Evolutionary conservation across 2,113 vertebrate species (phyloP).

Genomic region (Gymnarchus niloticus): DNA sequence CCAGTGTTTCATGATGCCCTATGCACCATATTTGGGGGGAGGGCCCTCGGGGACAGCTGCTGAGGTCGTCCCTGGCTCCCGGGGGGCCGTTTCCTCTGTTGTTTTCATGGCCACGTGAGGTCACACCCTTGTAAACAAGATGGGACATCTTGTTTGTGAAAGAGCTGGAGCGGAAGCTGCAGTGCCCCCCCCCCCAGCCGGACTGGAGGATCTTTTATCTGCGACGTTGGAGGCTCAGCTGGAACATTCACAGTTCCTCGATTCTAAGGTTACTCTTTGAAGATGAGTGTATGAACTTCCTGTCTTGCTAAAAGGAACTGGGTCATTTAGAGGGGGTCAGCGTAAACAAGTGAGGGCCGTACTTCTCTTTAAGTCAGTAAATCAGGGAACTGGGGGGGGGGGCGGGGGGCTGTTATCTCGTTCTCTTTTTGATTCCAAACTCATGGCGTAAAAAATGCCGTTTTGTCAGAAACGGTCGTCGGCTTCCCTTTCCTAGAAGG

Average conservation of each 20-base stretch:
- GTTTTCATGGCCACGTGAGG: background rate
- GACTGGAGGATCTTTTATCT: background rate
- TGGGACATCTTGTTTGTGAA: background rate
- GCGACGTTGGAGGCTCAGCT: background rate
- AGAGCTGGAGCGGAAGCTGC: background rate
- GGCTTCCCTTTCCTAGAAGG: background rate
- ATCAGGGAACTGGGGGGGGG: background rate
- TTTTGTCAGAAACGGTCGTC: background rate
- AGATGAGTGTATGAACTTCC: background rate
- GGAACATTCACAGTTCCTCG: background rate
- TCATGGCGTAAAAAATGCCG: background rate
- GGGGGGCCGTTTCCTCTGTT: background rate
- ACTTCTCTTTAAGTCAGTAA: background rate
- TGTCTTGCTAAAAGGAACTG: background rate
- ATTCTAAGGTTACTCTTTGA: background rate
- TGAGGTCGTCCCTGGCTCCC: background rate
- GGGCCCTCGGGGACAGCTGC: background rate
- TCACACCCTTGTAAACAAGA: constrained; percentile 26
- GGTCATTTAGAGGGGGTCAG: background rate
- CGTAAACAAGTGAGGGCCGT: background rate
- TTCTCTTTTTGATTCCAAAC: constrained; percentile 1
- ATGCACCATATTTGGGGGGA: background rate
- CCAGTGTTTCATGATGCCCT: background rate
- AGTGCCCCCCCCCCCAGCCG: too few relatives aligned
- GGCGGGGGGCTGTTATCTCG: background rate